These are phyloP conservation scores for Tetheella fluctuosa DNA, from an alignment of 2,888 invertebrate genomes.

Conservation along the genomic window DNA sequence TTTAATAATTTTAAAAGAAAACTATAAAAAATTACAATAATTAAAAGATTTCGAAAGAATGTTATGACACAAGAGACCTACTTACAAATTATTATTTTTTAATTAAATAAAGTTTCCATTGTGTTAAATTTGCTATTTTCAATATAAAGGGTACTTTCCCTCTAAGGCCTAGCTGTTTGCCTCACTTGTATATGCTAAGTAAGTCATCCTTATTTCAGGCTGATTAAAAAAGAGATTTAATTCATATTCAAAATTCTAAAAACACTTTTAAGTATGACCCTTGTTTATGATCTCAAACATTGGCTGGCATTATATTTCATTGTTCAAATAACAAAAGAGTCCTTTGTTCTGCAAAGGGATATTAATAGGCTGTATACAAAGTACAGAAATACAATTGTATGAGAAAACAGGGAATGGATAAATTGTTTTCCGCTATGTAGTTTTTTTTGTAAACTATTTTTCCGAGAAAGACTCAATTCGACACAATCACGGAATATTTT, in stretches of 20 bases:
- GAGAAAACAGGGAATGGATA: conserved; percentile 4
- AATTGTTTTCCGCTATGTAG: conserved; percentile 4
- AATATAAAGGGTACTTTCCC: too few relatives aligned
- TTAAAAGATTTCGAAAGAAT: too few relatives aligned
- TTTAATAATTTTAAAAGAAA: too few relatives aligned
- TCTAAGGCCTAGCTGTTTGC: too few relatives aligned
- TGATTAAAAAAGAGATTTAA: neutral
- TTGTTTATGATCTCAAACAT: neutral
- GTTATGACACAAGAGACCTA: too few relatives aligned
- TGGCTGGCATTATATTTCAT: conserved; percentile 3
- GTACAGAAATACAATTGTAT: conserved; percentile 3
- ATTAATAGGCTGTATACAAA: conserved; percentile 4
- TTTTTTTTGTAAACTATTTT: neutral
- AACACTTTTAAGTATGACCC: neutral
- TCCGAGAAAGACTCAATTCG: neutral
- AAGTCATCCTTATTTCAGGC: neutral
- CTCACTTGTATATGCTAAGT: neutral
- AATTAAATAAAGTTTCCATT: too few relatives aligned
- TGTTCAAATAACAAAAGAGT: neutral
- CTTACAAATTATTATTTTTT: too few relatives aligned
- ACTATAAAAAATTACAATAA: too few relatives aligned
- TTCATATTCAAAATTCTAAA: neutral
- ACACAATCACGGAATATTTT: neutral
- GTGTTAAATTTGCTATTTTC: too few relatives aligned
- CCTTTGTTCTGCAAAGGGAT: neutral